Percentiles rank a stretch among this genome's conserved stretches.
Evolutionary conservation across 2,888 invertebrate genomes (phyloP).

Genomic region (Polyploca ridens): DNA sequence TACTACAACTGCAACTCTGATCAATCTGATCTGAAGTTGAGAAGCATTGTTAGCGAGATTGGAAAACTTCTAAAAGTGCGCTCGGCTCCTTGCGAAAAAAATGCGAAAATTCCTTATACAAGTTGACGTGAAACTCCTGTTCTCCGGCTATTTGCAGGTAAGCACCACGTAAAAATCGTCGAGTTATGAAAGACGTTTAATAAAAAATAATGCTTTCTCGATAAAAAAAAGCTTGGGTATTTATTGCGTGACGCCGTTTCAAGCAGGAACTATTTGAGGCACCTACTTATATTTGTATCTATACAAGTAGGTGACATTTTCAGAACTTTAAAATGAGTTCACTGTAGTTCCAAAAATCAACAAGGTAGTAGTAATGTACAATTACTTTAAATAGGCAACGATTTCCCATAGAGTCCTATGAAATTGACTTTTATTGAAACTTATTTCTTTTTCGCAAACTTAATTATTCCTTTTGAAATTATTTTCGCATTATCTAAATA

Average conservation of each 20-base stretch:
- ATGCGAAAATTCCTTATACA: slow-evolving; percentile 19
- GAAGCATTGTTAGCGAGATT: slow-evolving; percentile 20
- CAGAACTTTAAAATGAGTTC: too few relatives aligned
- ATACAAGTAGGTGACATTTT: too few relatives aligned
- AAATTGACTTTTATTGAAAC: too few relatives aligned
- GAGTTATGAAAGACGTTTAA: not conserved
- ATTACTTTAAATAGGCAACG: too few relatives aligned
- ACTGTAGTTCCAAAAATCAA: too few relatives aligned
- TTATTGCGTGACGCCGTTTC: not conserved
- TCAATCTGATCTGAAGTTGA: not conserved
- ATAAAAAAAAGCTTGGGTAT: not conserved
- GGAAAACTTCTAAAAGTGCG: slow-evolving; percentile 22
- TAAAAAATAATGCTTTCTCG: not conserved
- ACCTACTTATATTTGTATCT: too few relatives aligned
- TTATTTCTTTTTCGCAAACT: too few relatives aligned
- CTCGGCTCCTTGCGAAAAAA: slow-evolving; percentile 24
- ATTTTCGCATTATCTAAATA: too few relatives aligned
- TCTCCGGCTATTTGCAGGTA: slow-evolving; percentile 8
- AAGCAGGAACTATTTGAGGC: not conserved
- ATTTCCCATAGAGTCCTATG: too few relatives aligned
- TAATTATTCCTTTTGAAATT: too few relatives aligned
- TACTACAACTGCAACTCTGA: not conserved
- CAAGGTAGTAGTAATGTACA: too few relatives aligned
- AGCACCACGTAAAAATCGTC: slow-evolving; percentile 9
- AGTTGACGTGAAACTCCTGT: slow-evolving; percentile 14